phyloP scores from a whole-genome alignment of 2,888 invertebrate species.

The Tholera decimalis region DNA sequence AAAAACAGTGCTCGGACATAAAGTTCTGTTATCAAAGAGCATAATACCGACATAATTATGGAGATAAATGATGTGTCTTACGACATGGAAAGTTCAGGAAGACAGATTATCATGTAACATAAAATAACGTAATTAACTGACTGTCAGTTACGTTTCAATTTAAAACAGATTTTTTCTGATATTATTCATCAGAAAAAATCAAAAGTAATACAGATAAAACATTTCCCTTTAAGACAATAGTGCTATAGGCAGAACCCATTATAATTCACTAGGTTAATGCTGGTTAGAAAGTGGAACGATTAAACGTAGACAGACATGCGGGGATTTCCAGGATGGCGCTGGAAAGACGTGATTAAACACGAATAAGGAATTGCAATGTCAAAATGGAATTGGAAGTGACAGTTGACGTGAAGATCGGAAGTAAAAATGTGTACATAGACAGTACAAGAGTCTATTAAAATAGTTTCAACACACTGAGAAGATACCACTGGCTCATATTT shows the following conservation, averaged over 20 bases:
- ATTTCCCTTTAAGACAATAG: background rate
- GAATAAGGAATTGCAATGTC: conserved; percentile 35
- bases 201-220: conserved; percentile 7
- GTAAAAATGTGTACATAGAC: conserved; percentile 2
- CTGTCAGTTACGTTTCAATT: too few species aligned
- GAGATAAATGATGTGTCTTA: conserved; percentile 12
- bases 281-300: conserved; percentile 50
- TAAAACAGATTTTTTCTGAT: too few species aligned
- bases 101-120: background rate
- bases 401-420: conserved; percentile 39
- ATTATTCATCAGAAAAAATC: too few species aligned
- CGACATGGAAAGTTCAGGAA: conserved; percentile 11
- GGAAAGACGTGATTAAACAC: conserved; percentile 32
- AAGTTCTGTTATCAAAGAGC: conserved; percentile 19
- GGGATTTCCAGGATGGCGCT: conserved; percentile 47
- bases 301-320: conserved; percentile 30
- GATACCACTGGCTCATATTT: background rate
- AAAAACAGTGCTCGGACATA: background rate
- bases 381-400: conserved; percentile 51
- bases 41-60: conserved; percentile 11
- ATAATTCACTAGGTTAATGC: conserved; percentile 24
- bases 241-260: conserved; percentile 2
- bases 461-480: background rate
- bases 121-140: too few species aligned
- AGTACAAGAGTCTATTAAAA: background rate